A percentile compares a stretch with the other conserved stretches of the same genome.
phyloP scores from a whole-genome alignment of 2,888 invertebrate genomes.

The Brenthis hecate region DNA sequence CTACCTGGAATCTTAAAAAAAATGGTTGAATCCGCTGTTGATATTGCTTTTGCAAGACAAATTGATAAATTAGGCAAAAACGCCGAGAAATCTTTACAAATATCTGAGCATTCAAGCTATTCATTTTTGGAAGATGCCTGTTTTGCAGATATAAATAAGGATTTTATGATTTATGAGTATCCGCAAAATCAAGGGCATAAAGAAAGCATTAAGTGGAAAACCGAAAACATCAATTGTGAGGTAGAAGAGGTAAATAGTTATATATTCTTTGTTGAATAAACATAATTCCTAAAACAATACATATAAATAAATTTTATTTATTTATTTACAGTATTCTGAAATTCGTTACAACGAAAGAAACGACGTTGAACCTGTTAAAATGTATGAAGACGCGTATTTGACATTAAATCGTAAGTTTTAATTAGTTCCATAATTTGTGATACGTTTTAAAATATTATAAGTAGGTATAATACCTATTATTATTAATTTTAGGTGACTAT shows the following conservation, averaged over 20 bases:
- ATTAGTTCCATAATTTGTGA: background rate
- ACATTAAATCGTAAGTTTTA: slow-evolving; percentile 65
- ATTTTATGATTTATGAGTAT: slow-evolving; percentile 34
- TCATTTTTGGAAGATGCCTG: slow-evolving; percentile 53
- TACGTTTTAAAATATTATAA: background rate
- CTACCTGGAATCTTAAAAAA: slow-evolving; percentile 52
- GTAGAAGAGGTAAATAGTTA: slow-evolving; percentile 2
- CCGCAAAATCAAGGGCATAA: slow-evolving; percentile 4
- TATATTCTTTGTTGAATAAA: background rate
- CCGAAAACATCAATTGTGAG: background rate
- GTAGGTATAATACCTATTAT: slow-evolving; percentile 1
- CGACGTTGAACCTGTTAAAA: slow-evolving; percentile 37
- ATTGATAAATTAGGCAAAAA: slow-evolving; percentile 25
- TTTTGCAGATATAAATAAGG: slow-evolving; percentile 46
- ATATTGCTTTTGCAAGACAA: slow-evolving; percentile 46
- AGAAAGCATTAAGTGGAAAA: slow-evolving; percentile 2
- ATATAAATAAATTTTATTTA: background rate
- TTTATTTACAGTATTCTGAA: slow-evolving; percentile 12
- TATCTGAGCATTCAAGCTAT: slow-evolving; percentile 51
- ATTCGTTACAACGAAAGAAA: slow-evolving; percentile 25
- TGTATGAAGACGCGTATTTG: slow-evolving; percentile 49
- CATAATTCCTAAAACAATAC: background rate
- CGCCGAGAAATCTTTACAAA: slow-evolving; percentile 40
- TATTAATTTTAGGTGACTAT: slow-evolving; percentile 61
- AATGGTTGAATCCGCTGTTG: slow-evolving; percentile 55